Percentiles rank a stretch among this genome's conserved stretches.
Conservation (phyloP, 2,113 vertebrate genomes). For the cat (Felis catus) region F.catus_Fca126_mat1.0 CM031428.1:6952001-6952500, state of each 20-base stretch:
- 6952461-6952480: no score
- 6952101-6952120: background rate
- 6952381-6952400: background rate
- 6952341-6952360: background rate
- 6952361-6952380: background rate
- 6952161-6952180: background rate
- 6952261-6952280: background rate
- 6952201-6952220: background rate
- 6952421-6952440: background rate
- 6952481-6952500: no score
- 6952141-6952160: background rate
- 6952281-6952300: rapidly evolving
- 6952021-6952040: background rate
- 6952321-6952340: background rate
- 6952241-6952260: background rate
- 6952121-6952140: background rate
- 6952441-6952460: no score
- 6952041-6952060: background rate
- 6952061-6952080: background rate
- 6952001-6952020: background rate
- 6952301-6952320: background rate
- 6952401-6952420: background rate
- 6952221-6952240: background rate
- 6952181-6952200: background rate
- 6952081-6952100: background rate